Evolutionary conservation across 2,888 invertebrate species (phyloP).

Genomic region (Tiliacea citrago): DNA sequence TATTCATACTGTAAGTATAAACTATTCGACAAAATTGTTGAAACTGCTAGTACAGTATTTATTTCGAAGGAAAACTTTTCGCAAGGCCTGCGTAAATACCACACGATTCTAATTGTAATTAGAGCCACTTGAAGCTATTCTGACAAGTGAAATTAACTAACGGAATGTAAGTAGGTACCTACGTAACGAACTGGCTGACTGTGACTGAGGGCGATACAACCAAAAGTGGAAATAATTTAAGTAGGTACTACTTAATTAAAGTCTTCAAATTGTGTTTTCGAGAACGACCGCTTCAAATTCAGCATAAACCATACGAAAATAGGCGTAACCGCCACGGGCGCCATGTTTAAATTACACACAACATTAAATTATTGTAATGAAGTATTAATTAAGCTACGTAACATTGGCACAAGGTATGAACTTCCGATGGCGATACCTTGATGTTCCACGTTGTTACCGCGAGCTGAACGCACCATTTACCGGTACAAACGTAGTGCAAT

Average conservation of each 20-base stretch:
- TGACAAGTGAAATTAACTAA: constrained; percentile 44
- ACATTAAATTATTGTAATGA: constrained; percentile 1
- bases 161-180: background rate
- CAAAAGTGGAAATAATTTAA: background rate
- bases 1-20: background rate
- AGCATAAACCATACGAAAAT: background rate
- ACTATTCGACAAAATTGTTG: background rate
- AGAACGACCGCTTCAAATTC: background rate
- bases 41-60: background rate
- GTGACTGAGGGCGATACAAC: too few relatives aligned
- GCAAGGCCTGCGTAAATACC: constrained; percentile 53
- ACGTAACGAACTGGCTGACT: background rate
- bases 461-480: constrained; percentile 5
- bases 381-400: background rate
- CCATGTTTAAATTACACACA: constrained; percentile 5
- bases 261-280: background rate
- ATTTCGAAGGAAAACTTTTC: constrained; percentile 36
- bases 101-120: constrained; percentile 54
- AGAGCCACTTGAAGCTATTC: constrained; percentile 28
- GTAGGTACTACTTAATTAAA: background rate
- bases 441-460: constrained; percentile 14
- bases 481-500: constrained; percentile 6
- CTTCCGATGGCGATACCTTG: constrained; percentile 23
- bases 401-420: constrained; percentile 11
- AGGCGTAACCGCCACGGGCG: background rate